phyloP scores from a whole-genome alignment of 2,797 vertebrate genomes.

The Anguilla pacifica region DNA sequence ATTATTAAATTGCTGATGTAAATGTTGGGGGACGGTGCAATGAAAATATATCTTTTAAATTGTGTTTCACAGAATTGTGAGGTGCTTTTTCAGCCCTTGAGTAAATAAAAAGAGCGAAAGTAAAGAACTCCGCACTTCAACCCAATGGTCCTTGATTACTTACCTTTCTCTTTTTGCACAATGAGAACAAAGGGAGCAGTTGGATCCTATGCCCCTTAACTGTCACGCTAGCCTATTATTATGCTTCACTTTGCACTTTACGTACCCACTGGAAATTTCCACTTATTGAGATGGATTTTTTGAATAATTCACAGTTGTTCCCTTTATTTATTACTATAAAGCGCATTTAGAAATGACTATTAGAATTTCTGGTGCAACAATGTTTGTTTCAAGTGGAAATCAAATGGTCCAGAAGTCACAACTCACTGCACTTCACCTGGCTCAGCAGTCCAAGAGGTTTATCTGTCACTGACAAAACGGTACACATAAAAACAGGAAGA shows the following conservation, averaged over 20 bases:
- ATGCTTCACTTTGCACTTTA: not conserved
- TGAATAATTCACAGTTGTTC: too few species aligned
- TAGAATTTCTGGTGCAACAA: not conserved
- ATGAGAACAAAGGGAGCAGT: too few species aligned
- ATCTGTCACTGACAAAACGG: not conserved
- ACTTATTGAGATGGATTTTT: too few species aligned
- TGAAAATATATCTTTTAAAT: not conserved
- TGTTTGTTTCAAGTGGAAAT: not conserved
- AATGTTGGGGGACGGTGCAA: not conserved
- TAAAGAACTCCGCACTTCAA: too few species aligned
- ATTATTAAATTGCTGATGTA: too few species aligned
- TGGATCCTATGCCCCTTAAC: not conserved
- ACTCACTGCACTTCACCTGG: not conserved
- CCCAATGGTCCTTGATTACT: too few species aligned
- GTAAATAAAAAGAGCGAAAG: not conserved
- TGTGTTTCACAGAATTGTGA: not conserved
- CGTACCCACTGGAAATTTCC: too few species aligned
- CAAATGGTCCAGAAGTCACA: not conserved
- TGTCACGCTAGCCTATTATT: not conserved
- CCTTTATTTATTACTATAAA: too few species aligned
- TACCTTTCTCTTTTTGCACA: too few species aligned
- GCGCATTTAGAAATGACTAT: not conserved
- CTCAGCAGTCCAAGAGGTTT: conserved; percentile 18
- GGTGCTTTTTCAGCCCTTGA: not conserved
- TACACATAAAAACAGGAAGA: not conserved